These are phyloP conservation scores for Lophotis ruficrista DNA, from an alignment of 2,113 vertebrate species.

Conservation along the genomic window DNA sequence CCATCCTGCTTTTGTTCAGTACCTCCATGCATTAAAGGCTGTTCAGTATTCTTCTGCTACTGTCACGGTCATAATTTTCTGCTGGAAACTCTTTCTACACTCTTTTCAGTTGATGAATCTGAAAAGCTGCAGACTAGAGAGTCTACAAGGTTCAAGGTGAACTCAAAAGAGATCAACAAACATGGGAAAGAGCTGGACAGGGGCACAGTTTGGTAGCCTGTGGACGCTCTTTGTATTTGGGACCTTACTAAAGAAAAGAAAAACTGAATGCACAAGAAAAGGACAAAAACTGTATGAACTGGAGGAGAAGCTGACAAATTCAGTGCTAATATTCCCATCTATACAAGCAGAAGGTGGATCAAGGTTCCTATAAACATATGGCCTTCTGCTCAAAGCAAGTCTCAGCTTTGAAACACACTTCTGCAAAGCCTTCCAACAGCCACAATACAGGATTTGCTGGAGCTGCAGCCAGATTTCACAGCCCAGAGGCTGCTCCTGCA, in stretches of 20 bases:
- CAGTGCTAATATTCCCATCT: not conserved
- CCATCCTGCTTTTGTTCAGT: not conserved
- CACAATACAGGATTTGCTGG: not conserved
- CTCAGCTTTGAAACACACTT: not conserved
- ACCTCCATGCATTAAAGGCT: not conserved
- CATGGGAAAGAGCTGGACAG: not conserved
- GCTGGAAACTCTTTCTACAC: not conserved
- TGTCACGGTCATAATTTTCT: not conserved
- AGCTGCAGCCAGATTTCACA: not conserved
- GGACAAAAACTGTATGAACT: not conserved
- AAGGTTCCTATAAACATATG: not conserved
- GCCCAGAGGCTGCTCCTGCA: fast-evolving
- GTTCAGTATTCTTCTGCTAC: not conserved
- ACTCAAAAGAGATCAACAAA: not conserved
- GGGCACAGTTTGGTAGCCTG: not conserved
- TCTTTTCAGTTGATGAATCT: not conserved
- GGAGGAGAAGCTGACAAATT: not conserved
- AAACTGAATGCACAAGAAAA: not conserved
- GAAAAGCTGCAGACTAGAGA: not conserved
- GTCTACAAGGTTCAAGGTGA: not conserved
- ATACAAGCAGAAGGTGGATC: not conserved
- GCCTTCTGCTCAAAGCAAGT: not conserved
- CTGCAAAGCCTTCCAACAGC: not conserved
- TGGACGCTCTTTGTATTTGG: not conserved
- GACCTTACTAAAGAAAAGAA: not conserved